Evolutionary conservation across 2,888 invertebrate species (phyloP), one percentile per base, ranked within the genome.

Genomic region (Phania funesta): DNA sequence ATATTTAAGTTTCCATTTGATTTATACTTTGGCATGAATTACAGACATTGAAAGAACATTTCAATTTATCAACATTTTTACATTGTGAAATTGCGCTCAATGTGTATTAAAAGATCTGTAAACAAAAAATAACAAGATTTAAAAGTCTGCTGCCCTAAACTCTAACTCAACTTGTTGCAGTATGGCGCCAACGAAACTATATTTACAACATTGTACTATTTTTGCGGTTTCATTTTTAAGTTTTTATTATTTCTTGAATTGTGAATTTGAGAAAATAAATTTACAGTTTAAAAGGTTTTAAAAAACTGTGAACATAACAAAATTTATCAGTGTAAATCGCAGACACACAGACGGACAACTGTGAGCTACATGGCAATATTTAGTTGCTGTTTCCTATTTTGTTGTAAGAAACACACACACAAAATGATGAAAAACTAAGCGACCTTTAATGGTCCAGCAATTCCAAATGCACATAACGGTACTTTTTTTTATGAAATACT

Each of bases 361-460:
- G 32, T 35, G 38, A 46, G 62, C 67, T 68, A 48, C 78, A 67
- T 65, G 44, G 16, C 73, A 79, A 65, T 58, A 44, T 58, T 75
- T 80, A 62, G 64, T 70, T 50, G 65, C 26, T 67, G 73, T 80
- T 75, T 75, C 70, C 75, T 80, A 75, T 75, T 75, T 75, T 11
- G 70, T 44, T 70, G 44, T 38, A 44, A 56, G 20, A 13, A 48
- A 86, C 84, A 86, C 85, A 22, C 26, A 13, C 20, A 54, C 52
- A n/a, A 29, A 29, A 41, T 20, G 9, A 64, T 24, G 85, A 86
- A 86, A 85, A 86, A n/a, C n/a, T 86, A 85, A 88, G 86, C 88
- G 89, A 89, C 89, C 89, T 89, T 89, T 88, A 89, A 87, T 89
- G 89, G 88, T 88, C 88, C 89, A 89, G 88, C 86, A 85, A 87